Conservation (phyloP, 1,140 invertebrate genomes). For the Oncopodura yosiiana region DNA sequence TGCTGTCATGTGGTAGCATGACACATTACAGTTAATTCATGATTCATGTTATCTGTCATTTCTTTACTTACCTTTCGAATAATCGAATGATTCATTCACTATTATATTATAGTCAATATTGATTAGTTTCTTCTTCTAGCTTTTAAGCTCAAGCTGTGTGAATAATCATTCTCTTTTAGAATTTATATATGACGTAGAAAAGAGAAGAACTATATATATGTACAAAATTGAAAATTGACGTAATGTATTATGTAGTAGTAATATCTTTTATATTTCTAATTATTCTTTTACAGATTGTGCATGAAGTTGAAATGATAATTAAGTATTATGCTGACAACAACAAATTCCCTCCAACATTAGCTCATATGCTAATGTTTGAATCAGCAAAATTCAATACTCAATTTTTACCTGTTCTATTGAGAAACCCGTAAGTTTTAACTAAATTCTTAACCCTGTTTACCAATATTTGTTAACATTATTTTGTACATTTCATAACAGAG, state of each 20-base stretch:
- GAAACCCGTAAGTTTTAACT: slow-evolving; percentile 26
- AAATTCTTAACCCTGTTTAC: not conserved
- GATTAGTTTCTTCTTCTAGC: not conserved
- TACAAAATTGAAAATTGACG: not conserved
- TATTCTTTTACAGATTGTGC: slow-evolving; percentile 22
- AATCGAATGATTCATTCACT: no score
- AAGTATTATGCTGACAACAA: slow-evolving; percentile 17
- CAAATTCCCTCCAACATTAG: slow-evolving; percentile 20
- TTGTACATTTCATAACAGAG: not conserved
- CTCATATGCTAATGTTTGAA: slow-evolving; percentile 26
- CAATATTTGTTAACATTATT: not conserved
- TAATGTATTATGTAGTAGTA: not conserved
- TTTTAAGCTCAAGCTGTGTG: slow-evolving; percentile 3
- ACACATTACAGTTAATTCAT: not conserved
- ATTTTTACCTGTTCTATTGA: slow-evolving; percentile 27
- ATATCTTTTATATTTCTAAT: no score
- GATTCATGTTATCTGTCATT: not conserved
- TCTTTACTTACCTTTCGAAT: not conserved
- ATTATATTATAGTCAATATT: not conserved
- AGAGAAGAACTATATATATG: not conserved
- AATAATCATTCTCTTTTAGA: not conserved
- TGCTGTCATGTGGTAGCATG: not conserved
- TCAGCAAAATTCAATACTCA: slow-evolving; percentile 19
- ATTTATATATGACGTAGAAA: not conserved
- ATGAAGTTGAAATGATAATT: slow-evolving; percentile 27